Percentiles rank a stretch among this genome's conserved stretches.
phyloP scores from a whole-genome alignment of 1,140 invertebrate genomes.

The Maconellicoccus hirsutus region DNA sequence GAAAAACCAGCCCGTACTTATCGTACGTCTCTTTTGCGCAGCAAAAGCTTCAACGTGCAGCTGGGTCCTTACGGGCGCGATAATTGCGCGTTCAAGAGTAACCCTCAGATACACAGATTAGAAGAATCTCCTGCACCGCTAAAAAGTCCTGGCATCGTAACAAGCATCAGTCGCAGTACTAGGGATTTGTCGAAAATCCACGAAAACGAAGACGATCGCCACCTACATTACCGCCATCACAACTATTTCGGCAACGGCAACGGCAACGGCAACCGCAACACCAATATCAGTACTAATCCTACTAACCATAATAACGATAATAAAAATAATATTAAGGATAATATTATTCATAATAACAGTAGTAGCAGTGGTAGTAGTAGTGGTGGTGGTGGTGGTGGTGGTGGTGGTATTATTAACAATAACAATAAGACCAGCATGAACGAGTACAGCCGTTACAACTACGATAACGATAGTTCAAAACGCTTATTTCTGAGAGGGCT shows the following conservation, averaged over 20 bases:
- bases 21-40: constrained; percentile 56
- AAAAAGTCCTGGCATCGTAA: constrained; percentile 71
- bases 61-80: constrained; percentile 33
- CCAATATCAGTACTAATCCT: no score
- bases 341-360: no score
- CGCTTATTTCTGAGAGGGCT: constrained; percentile 53
- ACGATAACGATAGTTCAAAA: neutral
- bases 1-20: constrained; percentile 61
- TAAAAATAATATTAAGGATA: no score
- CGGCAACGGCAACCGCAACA: constrained; percentile 25
- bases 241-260: constrained; percentile 18
- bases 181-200: constrained; percentile 44
- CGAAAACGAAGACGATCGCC: constrained; percentile 33
- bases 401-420: no score
- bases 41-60: constrained; percentile 75
- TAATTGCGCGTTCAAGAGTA: constrained; percentile 53
- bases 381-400: no score
- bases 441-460: neutral
- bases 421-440: neutral
- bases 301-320: no score
- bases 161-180: constrained; percentile 67
- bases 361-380: no score
- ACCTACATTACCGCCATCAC: no score
- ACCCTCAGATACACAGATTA: constrained; percentile 54
- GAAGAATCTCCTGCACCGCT: constrained; percentile 56